phyloP scores from a whole-genome alignment of 2,888 invertebrate genomes.

The Agonum fuliginosum region DNA sequence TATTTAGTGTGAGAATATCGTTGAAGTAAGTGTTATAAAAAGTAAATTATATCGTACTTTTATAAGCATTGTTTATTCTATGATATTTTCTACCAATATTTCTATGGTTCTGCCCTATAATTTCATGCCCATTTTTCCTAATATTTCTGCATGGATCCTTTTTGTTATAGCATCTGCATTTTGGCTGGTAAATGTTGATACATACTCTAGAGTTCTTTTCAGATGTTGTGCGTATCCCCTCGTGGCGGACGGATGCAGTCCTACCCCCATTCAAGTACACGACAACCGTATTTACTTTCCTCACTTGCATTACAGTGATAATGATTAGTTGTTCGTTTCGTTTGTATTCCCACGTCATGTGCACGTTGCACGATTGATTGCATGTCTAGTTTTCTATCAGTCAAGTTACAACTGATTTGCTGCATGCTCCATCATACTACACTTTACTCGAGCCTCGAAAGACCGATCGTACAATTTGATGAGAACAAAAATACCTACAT shows the following conservation, averaged over 20 bases:
- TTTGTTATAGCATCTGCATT: slow-evolving; percentile 72
- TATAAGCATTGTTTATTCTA: slow-evolving; percentile 62
- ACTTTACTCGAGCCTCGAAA: slow-evolving; percentile 29
- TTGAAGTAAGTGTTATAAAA: slow-evolving; percentile 40
- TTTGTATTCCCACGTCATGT: slow-evolving; percentile 19
- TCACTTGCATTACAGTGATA: slow-evolving; percentile 50
- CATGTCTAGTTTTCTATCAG: slow-evolving; percentile 7
- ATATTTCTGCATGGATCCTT: slow-evolving; percentile 71
- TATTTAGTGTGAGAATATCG: slow-evolving; percentile 26
- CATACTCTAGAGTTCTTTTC: slow-evolving; percentile 39
- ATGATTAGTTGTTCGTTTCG: slow-evolving; percentile 20
- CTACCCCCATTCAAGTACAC: slow-evolving; percentile 43
- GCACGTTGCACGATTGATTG: slow-evolving; percentile 38
- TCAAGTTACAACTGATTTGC: neutral
- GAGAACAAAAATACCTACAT: slow-evolving; percentile 55
- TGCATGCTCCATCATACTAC: slow-evolving; percentile 40
- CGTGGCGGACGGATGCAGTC: slow-evolving; percentile 48
- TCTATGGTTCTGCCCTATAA: slow-evolving; percentile 66
- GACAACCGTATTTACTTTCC: slow-evolving; percentile 34
- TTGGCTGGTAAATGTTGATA: slow-evolving; percentile 71
- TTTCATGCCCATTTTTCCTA: slow-evolving; percentile 68
- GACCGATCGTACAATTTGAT: slow-evolving; percentile 21
- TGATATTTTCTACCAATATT: slow-evolving; percentile 63
- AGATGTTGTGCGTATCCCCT: slow-evolving; percentile 44
- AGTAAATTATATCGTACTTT: slow-evolving; percentile 50